phyloP scores from a whole-genome alignment of 2,888 invertebrate genomes.

The Andrena minutula region DNA sequence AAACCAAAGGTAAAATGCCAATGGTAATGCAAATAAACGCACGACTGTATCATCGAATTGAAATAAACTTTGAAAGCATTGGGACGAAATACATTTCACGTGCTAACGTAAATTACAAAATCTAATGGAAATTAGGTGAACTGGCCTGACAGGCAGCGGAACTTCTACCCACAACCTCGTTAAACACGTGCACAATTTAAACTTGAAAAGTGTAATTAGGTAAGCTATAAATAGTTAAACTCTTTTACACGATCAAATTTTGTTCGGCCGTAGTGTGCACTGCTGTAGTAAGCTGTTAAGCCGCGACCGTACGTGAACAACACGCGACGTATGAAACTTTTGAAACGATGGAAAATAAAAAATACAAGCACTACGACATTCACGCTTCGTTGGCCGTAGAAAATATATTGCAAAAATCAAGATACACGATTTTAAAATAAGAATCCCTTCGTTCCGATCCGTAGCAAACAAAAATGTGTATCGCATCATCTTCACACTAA shows the following conservation, averaged over 20 bases:
- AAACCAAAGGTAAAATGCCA: not conserved
- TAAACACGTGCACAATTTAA: not conserved
- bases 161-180: not conserved
- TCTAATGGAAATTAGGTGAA: not conserved
- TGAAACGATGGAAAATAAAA: not conserved
- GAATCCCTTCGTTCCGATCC: too few species aligned
- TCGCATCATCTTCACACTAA: too few species aligned
- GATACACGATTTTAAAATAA: too few species aligned
- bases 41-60: not conserved
- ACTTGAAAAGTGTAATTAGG: not conserved
- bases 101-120: not conserved
- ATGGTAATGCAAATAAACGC: not conserved
- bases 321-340: not conserved
- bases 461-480: too few species aligned
- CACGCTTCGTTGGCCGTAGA: not conserved
- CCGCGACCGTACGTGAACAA: not conserved
- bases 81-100: not conserved
- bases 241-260: conserved; percentile 11
- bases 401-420: not conserved
- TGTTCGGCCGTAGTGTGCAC: not conserved
- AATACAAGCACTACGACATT: not conserved
- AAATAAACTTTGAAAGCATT: not conserved
- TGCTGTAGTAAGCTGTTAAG: not conserved
- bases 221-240: not conserved
- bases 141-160: not conserved